Evolutionary conservation across 2,797 vertebrate genomes (phyloP).

Genomic region (Martes flavigula): DNA sequence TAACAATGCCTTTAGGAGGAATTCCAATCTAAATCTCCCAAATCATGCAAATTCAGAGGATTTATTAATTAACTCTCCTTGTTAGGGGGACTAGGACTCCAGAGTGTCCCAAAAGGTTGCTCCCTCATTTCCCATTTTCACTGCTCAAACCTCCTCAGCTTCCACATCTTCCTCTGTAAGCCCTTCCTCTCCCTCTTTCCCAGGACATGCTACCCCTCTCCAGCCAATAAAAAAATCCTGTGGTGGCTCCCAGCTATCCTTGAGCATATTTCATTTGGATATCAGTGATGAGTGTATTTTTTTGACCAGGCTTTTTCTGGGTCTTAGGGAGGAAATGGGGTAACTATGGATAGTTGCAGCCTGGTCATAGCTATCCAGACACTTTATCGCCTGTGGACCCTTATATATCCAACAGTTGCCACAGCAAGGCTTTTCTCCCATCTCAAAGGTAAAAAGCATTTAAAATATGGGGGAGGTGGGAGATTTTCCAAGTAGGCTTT

Average conservation of each 20-base stretch:
- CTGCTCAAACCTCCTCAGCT: background rate
- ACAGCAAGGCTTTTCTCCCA: background rate
- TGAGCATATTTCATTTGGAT: background rate
- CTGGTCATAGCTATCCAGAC: background rate
- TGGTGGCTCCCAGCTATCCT: background rate
- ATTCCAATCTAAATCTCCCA: background rate
- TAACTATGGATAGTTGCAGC: background rate
- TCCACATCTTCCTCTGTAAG: background rate
- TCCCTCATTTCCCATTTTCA: background rate
- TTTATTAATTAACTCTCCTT: background rate
- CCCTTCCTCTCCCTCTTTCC: background rate
- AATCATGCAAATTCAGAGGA: background rate
- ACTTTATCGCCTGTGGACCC: no score
- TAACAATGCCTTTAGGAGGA: background rate
- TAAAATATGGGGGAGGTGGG: background rate
- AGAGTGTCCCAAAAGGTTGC: background rate
- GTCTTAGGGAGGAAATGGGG: background rate
- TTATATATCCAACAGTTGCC: background rate
- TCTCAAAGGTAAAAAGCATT: background rate
- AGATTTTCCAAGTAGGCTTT: background rate
- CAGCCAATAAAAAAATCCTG: no score
- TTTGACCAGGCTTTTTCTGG: background rate
- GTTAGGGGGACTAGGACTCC: background rate
- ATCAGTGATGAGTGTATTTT: background rate
- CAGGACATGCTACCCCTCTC: background rate